A percentile compares a stretch with the other conserved stretches of the same genome.
Evolutionary conservation across 1,140 invertebrate species (phyloP).

Genomic region (Chrysopa pallens): DNA sequence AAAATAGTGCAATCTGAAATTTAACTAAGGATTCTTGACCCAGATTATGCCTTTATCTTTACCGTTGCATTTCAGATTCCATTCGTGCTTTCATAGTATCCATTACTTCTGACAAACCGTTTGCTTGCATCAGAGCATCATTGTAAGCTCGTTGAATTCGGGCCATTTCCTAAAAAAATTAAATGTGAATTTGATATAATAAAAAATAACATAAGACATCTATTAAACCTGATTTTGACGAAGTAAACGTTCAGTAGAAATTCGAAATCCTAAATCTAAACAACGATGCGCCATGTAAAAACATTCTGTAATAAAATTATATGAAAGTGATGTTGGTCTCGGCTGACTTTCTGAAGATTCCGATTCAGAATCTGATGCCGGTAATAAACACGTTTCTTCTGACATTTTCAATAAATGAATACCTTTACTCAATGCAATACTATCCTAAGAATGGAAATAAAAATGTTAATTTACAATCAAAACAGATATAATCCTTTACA

Average conservation of each 20-base stretch:
- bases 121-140: slow-evolving; percentile 31
- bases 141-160: slow-evolving; percentile 52
- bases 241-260: slow-evolving; percentile 59
- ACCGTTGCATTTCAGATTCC: slow-evolving; percentile 39
- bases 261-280: slow-evolving; percentile 64
- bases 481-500: background rate
- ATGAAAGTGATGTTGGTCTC: slow-evolving; percentile 35
- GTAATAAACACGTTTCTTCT: slow-evolving; percentile 62
- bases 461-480: slow-evolving; percentile 1
- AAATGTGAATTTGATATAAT: slow-evolving; percentile 1
- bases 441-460: slow-evolving; percentile 16
- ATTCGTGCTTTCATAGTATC: slow-evolving; percentile 41
- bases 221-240: slow-evolving; percentile 30
- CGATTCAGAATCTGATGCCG: slow-evolving; percentile 34
- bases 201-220: background rate
- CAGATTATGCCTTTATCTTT: slow-evolving; percentile 5
- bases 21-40: too few species aligned
- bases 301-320: slow-evolving; percentile 76
- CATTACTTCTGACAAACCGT: slow-evolving; percentile 29
- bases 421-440: slow-evolving; percentile 28
- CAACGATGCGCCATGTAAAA: slow-evolving; percentile 81
- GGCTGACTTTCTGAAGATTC: slow-evolving; percentile 27
- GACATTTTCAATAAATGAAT: slow-evolving; percentile 48
- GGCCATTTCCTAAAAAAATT: slow-evolving; percentile 44
- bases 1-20: too few species aligned